Base-by-base conservation (phyloP, 2,113 vertebrate species). In the Lepus europaeus region DNA sequence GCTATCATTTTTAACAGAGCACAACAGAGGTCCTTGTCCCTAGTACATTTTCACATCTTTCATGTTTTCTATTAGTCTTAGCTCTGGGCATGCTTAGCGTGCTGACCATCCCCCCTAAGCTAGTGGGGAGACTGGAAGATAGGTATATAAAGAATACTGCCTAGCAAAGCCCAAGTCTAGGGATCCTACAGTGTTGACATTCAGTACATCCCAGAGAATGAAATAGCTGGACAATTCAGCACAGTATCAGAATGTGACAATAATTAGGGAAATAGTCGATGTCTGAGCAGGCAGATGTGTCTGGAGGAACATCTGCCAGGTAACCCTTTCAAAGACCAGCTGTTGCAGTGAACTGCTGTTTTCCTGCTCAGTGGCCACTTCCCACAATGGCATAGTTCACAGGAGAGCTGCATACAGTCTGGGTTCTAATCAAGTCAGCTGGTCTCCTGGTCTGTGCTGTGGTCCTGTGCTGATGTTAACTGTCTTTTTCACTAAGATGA, bases 351-450 rank as follows among this genome's bases (percentile, higher is more conserved):
- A 6, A 6, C 6, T 23, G 29, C 68, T 39, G 0, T n/a, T 20
- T 23, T 64, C 8, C 39, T 36, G 25, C 23, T 29, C 1, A 1
- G 20, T 31, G 61, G 19, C 5, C 39, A 17, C 29, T 79, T 29
- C 0, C 0, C 7, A 5, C 13, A 4, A 49, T 25, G 39, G 29
- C 51, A 3, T 6, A 20, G 25, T 23, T 2, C 23, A 5, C 10
- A 3, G 27, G 49, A 33, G 27, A 20, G 13, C 25, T 51, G 29
- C 16, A 3, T 66, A 74, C 23, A 27, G 0, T 84, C 13, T 10
- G 36, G 29, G 11, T 25, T 73, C 19, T 72, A 14, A 45, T 20
- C 33, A 66, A 36, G 27, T 39, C 56, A 9, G 16, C 22, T 17
- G 4, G 78, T 87, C 69, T 19, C 29, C 59, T 95, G 23, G 69